Conservation (phyloP, 2,113 vertebrate genomes). For the Micronisus gabar region DNA sequence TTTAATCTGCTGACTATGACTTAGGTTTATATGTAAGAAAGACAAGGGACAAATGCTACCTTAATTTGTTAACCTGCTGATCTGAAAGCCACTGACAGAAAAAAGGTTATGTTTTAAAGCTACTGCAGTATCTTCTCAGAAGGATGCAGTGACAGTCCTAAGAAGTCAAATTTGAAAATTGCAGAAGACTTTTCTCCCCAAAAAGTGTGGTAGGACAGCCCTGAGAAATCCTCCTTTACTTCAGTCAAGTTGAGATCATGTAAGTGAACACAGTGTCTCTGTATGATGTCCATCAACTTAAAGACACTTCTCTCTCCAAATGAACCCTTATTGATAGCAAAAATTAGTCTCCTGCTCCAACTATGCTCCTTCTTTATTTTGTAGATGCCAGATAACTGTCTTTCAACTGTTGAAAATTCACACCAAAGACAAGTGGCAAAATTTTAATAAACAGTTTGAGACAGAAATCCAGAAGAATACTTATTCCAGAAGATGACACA, state of each 20-base stretch:
- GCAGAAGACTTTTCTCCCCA: not conserved
- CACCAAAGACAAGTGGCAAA: slow-evolving; percentile 23
- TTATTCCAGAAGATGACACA: not conserved
- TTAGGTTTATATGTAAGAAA: not conserved
- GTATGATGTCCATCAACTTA: not conserved
- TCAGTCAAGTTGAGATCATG: not conserved
- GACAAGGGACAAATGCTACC: not conserved
- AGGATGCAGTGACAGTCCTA: not conserved
- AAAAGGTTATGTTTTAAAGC: not conserved
- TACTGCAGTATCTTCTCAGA: not conserved
- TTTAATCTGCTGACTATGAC: not conserved
- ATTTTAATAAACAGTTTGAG: not conserved
- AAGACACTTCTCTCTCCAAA: not conserved
- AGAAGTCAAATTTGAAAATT: not conserved
- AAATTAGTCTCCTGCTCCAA: not conserved
- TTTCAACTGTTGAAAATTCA: slow-evolving; percentile 37
- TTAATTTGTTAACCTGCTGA: not conserved
- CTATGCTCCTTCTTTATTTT: not conserved
- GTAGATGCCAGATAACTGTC: slow-evolving; percentile 18
- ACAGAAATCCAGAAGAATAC: not conserved
- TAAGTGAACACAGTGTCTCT: not conserved
- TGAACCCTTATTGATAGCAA: not conserved
- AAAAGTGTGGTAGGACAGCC: not conserved
- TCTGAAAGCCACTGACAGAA: not conserved
- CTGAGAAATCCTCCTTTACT: not conserved